Conservation (phyloP, 2,888 invertebrate species). For the Napeogenes inachia region DNA sequence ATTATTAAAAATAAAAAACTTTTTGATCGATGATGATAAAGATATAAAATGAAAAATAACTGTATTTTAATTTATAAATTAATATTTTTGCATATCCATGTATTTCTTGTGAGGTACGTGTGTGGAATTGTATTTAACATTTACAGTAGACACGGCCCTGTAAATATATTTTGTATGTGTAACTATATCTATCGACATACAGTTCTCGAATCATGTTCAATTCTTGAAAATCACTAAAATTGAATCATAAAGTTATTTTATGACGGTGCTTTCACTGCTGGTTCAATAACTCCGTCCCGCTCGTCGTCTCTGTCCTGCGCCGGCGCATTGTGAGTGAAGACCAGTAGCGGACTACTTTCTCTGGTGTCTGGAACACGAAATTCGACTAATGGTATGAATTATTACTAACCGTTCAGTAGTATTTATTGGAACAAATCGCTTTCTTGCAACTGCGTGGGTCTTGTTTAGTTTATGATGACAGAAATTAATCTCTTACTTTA, state of each 20-base stretch:
- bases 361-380: conserved; percentile 68
- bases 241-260: conserved; percentile 3
- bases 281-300: conserved; percentile 29
- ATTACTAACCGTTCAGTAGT: conserved; percentile 41
- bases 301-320: conserved; percentile 29
- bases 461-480: conserved; percentile 20
- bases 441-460: conserved; percentile 26
- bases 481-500: conserved; percentile 12
- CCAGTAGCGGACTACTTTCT: conserved; percentile 74
- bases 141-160: too few species aligned
- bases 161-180: too few species aligned
- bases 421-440: conserved; percentile 28
- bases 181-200: too few species aligned
- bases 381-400: conserved; percentile 75
- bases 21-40: background rate
- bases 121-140: too few species aligned
- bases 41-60: too few species aligned
- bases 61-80: too few species aligned
- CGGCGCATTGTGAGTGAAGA: conserved; percentile 47
- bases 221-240: background rate
- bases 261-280: conserved; percentile 1
- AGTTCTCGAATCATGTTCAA: background rate
- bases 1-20: conserved; percentile 18
- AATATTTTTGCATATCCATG: too few species aligned
- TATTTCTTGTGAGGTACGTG: too few species aligned